A percentile compares a stretch with the other conserved stretches of the same genome.
Evolutionary conservation across 2,797 vertebrate genomes (phyloP).

Genomic region (Echeneis naucrates): DNA sequence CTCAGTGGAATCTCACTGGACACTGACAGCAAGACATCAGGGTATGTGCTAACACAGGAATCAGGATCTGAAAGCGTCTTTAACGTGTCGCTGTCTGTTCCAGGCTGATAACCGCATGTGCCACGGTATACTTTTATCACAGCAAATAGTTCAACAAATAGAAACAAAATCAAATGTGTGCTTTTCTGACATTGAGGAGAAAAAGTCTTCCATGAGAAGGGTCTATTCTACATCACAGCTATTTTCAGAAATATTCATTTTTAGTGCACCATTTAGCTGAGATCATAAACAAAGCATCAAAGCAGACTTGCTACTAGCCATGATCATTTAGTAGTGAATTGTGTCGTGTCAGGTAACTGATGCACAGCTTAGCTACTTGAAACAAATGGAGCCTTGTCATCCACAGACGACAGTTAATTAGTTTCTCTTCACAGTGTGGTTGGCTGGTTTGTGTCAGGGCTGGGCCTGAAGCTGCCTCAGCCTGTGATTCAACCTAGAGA

Average conservation of each 20-base stretch:
- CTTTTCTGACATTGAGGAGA: not conserved
- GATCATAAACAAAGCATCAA: no score
- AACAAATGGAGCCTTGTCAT: not conserved
- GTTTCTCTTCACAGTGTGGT: slow-evolving; percentile 75
- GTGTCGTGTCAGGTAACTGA: no score
- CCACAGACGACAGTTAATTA: not conserved
- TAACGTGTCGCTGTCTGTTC: not conserved
- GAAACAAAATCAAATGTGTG: not conserved
- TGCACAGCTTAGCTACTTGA: not conserved
- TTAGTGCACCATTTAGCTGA: not conserved
- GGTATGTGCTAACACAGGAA: slow-evolving; percentile 59
- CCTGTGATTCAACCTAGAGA: slow-evolving; percentile 79
- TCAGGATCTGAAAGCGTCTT: not conserved
- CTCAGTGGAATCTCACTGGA: slow-evolving; percentile 80
- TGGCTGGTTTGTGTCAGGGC: slow-evolving; percentile 87
- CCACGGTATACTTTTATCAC: not conserved
- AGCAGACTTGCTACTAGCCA: no score
- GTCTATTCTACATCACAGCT: no score
- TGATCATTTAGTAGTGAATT: no score
- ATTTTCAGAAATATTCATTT: not conserved
- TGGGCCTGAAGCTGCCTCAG: slow-evolving; percentile 91
- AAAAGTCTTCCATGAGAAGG: no score
- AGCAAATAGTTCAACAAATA: not conserved
- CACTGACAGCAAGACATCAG: slow-evolving; percentile 75
- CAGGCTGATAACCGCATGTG: not conserved